phyloP scores from a whole-genome alignment of 1,140 invertebrate genomes.

The Eupeodes corollae region DNA sequence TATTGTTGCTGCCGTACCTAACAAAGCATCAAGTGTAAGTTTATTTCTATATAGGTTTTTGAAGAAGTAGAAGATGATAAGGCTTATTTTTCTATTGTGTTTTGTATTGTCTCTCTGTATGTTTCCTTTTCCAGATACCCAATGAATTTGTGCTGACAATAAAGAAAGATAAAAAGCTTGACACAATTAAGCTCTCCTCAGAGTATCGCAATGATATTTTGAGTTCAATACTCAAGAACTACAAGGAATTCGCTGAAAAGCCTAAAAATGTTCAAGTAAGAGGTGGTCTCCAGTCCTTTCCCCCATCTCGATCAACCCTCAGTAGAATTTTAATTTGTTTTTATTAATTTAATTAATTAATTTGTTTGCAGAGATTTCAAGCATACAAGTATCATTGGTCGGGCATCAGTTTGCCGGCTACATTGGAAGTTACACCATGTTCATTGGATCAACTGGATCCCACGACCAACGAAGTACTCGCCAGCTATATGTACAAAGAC shows the following conservation, averaged over 20 bases:
- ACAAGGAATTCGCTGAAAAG: constrained; percentile 67
- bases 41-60: not conserved
- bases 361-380: constrained; percentile 63
- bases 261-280: constrained; percentile 61
- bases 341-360: not conserved
- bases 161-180: constrained; percentile 81
- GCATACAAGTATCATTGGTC: constrained; percentile 95
- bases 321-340: not conserved
- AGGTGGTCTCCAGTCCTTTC: too few species aligned
- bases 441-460: constrained; percentile 85
- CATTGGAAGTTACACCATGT: constrained; percentile 79
- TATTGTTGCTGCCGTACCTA: constrained; percentile 62
- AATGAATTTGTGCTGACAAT: constrained; percentile 78
- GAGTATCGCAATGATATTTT: constrained; percentile 87
- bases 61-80: not conserved
- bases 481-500: constrained; percentile 87
- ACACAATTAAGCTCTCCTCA: constrained; percentile 95
- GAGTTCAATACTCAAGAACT: constrained; percentile 77
- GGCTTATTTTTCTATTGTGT: not conserved
- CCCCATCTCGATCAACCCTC: not conserved
- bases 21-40: constrained; percentile 33
- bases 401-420: constrained; percentile 72
- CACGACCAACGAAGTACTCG: constrained; percentile 63
- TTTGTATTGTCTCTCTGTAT: not conserved
- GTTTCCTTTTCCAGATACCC: constrained; percentile 30